phyloP scores from a whole-genome alignment of 1,140 invertebrate genomes.

The Caenorhabditis tropicalis region DNA sequence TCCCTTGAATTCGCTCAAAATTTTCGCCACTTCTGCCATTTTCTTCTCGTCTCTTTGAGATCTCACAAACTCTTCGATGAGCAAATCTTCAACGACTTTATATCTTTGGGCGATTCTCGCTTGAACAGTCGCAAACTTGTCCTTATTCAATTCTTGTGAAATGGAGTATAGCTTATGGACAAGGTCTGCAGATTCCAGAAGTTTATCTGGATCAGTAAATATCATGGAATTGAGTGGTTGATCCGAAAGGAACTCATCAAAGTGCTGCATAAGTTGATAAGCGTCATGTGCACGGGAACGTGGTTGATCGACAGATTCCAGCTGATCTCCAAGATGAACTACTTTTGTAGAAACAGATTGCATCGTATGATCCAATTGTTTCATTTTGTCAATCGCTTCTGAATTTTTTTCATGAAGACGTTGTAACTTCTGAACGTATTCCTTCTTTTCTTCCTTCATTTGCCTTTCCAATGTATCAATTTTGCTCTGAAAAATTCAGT shows the following conservation, averaged over 20 bases:
- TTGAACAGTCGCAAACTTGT: slow-evolving; percentile 71
- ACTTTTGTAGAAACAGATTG: slow-evolving; percentile 96
- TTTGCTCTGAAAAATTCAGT: slow-evolving; percentile 64
- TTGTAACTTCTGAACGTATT: slow-evolving; percentile 65
- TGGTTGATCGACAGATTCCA: slow-evolving; percentile 89
- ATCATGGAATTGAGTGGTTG: slow-evolving; percentile 85
- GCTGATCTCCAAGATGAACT: slow-evolving; percentile 92
- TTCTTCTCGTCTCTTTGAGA: slow-evolving; percentile 84
- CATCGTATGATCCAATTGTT: slow-evolving; percentile 89
- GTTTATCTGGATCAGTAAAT: slow-evolving; percentile 85
- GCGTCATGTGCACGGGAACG: slow-evolving; percentile 91
- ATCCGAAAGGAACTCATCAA: slow-evolving; percentile 88
- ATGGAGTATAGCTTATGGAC: slow-evolving; percentile 96
- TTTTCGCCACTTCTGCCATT: slow-evolving; percentile 91
- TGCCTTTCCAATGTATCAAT: slow-evolving; percentile 64
- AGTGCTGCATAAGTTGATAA: slow-evolving; percentile 88
- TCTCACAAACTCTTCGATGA: slow-evolving; percentile 93
- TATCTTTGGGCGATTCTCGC: slow-evolving; percentile 77
- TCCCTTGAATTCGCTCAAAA: slow-evolving; percentile 88
- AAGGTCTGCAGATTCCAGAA: slow-evolving; percentile 95
- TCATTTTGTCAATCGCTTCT: slow-evolving; percentile 67
- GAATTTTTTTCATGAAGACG: slow-evolving; percentile 65
- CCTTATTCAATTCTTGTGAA: slow-evolving; percentile 84
- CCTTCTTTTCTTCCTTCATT: slow-evolving; percentile 62
- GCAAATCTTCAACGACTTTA: slow-evolving; percentile 87